Conservation (phyloP, 2,888 invertebrate species). For the Leptura quadrifasciata region DNA sequence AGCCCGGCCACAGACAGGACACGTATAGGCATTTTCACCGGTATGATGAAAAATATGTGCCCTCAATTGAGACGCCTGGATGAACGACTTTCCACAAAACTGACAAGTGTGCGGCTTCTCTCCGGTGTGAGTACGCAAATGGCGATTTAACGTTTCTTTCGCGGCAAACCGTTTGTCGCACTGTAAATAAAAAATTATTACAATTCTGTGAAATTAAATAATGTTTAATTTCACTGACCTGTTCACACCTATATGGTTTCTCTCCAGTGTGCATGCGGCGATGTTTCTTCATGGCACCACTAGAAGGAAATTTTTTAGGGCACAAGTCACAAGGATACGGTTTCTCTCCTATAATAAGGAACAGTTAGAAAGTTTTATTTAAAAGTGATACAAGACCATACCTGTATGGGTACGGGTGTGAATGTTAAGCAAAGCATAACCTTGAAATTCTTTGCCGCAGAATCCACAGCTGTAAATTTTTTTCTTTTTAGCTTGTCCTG, state of each 20-base stretch:
- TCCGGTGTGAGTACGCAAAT: constrained; percentile 75
- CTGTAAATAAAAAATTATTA: constrained; percentile 73
- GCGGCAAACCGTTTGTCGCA: constrained; percentile 87
- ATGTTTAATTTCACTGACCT: constrained; percentile 66
- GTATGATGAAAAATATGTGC: constrained; percentile 87
- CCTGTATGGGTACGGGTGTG: constrained; percentile 83
- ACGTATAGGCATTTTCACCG: constrained; percentile 81
- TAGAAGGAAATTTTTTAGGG: constrained; percentile 83
- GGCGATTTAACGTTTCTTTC: constrained; percentile 81
- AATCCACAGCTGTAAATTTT: constrained; percentile 79
- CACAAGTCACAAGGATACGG: constrained; percentile 85
- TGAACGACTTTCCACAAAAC: constrained; percentile 87
- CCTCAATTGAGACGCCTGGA: constrained; percentile 85
- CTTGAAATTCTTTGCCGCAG: constrained; percentile 82
- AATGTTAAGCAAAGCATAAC: constrained; percentile 78
- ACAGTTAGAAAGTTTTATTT: constrained; percentile 20
- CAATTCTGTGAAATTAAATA: neutral
- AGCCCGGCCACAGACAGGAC: constrained; percentile 77
- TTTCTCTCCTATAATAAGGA: constrained; percentile 68
- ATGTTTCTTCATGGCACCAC: constrained; percentile 87
- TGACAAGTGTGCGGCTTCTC: constrained; percentile 79
- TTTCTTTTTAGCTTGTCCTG: constrained; percentile 76
- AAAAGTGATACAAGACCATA: constrained; percentile 42
- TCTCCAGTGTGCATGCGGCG: constrained; percentile 75
- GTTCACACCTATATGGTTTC: constrained; percentile 78